Base-by-base conservation (phyloP, 1,140 invertebrate genomes). In the Sycophila sp. region DNA sequence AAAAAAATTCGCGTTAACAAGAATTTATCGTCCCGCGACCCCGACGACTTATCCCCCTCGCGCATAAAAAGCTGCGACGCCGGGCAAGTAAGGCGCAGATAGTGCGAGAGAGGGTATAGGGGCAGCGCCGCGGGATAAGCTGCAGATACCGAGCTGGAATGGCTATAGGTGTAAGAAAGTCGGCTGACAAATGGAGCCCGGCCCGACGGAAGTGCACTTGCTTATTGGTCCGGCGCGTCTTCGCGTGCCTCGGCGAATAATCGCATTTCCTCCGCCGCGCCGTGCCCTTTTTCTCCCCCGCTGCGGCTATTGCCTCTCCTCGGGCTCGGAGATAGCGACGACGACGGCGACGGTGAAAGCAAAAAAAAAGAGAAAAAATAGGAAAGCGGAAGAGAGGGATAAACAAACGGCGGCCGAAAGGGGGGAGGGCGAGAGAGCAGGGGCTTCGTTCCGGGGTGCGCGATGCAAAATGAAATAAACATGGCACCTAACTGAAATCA, bases 391-490 rank as follows among this genome's bases (percentile, higher is more conserved):
- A 26, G 22, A 28, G 8, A 40, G 17, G 22, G 19, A 42, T 5
- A n/a, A n/a, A 13, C 26, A 19, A 38, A 32, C 28, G 28, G 26
- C 22, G 8, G 42, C n/a, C 17, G 45, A 42, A n/a, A 56, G 28
- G 49, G 13, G 19, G 11, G 22, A 65, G 28, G 42, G 55, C 51
- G 64, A n/a, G n/a, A n/a, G n/a, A 34, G 17, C 19, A 15, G 51
- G 1, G 24, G 30, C 13, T 32, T 24, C 47, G 42, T 40, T 36
- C 40, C 40, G 22, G 24, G 17, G 51, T 8, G 53, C 45, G 22
- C 59, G 51, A 63, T 47, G 53, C 70, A 79, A 81, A 81, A 77
- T 74, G 78, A 81, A 80, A 81, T 79, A 83, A 81, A 79, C 75
- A 78, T 72, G 60, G 72, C 68, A 64, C 58, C 73, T 80, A 79